These are phyloP conservation scores for Corythaeola cristata DNA, from an alignment of 2,113 vertebrate species.

Conservation along the genomic window DNA sequence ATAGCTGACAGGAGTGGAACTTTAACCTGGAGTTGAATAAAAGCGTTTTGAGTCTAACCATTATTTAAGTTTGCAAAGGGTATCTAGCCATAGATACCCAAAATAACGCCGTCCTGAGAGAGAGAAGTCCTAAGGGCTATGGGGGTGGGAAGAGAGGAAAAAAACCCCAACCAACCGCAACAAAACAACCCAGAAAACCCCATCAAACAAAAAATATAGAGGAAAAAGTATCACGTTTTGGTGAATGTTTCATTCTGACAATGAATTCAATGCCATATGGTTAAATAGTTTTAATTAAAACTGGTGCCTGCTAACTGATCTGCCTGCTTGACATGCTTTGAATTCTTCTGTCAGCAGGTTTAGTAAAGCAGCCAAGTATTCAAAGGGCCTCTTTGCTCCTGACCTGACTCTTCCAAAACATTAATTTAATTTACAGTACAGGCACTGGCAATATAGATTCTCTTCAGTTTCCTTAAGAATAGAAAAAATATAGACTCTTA, in stretches of 20 bases:
- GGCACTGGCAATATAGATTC: background rate
- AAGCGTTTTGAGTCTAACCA: background rate
- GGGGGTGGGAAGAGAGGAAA: too few relatives aligned
- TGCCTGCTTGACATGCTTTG: slow-evolving; percentile 28
- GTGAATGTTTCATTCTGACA: background rate
- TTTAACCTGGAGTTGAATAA: background rate
- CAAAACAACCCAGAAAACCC: background rate
- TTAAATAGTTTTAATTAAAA: slow-evolving; percentile 24
- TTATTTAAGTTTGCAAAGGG: background rate
- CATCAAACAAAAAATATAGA: background rate
- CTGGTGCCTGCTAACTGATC: background rate
- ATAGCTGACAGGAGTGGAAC: background rate
- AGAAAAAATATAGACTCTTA: background rate
- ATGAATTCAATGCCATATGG: background rate
- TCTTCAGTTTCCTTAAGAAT: background rate
- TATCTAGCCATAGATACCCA: background rate
- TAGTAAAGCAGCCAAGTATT: background rate
- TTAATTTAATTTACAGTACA: background rate
- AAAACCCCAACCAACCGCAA: background rate
- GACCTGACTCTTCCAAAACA: slow-evolving; percentile 2
- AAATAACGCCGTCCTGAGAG: background rate
- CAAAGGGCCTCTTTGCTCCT: background rate
- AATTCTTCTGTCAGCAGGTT: slow-evolving; percentile 49
- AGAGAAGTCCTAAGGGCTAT: background rate
- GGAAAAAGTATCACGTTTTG: background rate